A percentile compares a stretch with the other conserved stretches of the same genome.
Conservation (phyloP, 2,888 invertebrate genomes). For the Melanchra persicariae region DNA sequence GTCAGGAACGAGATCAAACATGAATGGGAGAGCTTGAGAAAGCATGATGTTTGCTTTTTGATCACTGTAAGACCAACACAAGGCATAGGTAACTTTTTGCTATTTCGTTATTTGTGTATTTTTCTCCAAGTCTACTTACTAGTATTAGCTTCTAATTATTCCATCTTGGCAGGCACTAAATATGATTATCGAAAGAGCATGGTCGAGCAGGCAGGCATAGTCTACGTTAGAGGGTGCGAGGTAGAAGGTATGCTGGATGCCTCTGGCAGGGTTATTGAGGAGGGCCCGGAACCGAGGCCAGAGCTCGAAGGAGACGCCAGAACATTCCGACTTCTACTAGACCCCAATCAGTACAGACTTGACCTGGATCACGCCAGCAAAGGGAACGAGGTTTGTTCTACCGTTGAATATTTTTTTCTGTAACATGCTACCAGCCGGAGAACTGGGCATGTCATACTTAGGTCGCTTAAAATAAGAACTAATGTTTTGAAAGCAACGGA, state of each 20-base stretch:
- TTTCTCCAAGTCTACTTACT: not conserved
- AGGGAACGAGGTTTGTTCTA: constrained; percentile 93
- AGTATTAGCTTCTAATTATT: not conserved
- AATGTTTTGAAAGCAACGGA: constrained; percentile 34
- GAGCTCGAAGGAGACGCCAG: constrained; percentile 96
- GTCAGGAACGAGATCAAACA: constrained; percentile 97
- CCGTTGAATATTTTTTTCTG: not conserved
- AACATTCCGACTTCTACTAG: constrained; percentile 98
- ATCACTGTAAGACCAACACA: constrained; percentile 96
- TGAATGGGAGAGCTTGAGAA: constrained; percentile 99
- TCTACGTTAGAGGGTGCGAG: constrained; percentile 98
- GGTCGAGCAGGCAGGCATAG: constrained; percentile 97
- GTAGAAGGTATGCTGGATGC: constrained; percentile 99
- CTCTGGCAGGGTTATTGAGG: constrained; percentile 98
- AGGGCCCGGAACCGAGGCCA: constrained; percentile 97
- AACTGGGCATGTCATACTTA: not conserved
- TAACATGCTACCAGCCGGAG: not conserved
- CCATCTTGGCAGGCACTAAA: constrained; percentile 91
- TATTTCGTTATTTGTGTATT: not conserved
- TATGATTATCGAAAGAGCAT: constrained; percentile 96
- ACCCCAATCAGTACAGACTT: constrained; percentile 98
- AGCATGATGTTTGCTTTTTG: constrained; percentile 99
- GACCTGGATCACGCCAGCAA: constrained; percentile 96
- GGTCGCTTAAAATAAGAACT: constrained; percentile 35
- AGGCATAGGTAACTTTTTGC: constrained; percentile 93